Evolutionary conservation across 2,888 invertebrate genomes (phyloP).

Genomic region (Brachycybe producta): DNA sequence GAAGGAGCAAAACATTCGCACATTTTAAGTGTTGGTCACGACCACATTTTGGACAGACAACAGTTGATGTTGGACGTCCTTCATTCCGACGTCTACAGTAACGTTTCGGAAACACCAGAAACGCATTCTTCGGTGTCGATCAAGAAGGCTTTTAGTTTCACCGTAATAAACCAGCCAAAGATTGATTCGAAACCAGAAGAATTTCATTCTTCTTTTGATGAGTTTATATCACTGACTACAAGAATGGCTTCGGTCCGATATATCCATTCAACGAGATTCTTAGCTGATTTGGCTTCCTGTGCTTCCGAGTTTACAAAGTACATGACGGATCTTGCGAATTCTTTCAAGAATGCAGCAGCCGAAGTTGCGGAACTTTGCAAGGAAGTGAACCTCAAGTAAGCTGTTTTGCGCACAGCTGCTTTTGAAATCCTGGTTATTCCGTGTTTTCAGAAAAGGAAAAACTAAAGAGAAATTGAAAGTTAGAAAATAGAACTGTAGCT

Average conservation of each 20-base stretch:
- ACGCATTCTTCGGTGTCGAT: conserved; percentile 27
- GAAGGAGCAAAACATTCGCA: conserved; percentile 70
- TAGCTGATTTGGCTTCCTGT: conserved; percentile 74
- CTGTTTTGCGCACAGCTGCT: too few relatives aligned
- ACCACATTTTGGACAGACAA: conserved; percentile 39
- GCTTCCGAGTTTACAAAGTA: conserved; percentile 83
- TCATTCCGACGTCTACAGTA: conserved; percentile 34
- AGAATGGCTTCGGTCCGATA: conserved; percentile 86
- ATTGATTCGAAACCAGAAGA: conserved; percentile 11
- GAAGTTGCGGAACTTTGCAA: conserved; percentile 89
- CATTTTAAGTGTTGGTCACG: conserved; percentile 69
- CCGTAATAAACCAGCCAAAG: conserved; percentile 23
- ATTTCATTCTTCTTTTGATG: background rate
- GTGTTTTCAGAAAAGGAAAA: too few relatives aligned
- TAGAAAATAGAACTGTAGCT: too few relatives aligned
- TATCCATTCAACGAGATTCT: conserved; percentile 75
- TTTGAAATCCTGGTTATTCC: too few relatives aligned
- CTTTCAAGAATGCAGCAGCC: conserved; percentile 77
- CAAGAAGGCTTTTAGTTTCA: conserved; percentile 43
- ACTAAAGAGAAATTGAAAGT: too few relatives aligned
- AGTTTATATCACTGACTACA: conserved; percentile 33
- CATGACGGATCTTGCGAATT: conserved; percentile 64
- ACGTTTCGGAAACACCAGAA: conserved; percentile 23
- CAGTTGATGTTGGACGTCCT: conserved; percentile 30
- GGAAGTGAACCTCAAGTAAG: conserved; percentile 44